Percentiles rank a stretch among this genome's conserved stretches.
These are phyloP conservation scores for Mus caroli DNA, from an alignment of 2,797 vertebrate genomes.

Conservation along the genomic window DNA sequence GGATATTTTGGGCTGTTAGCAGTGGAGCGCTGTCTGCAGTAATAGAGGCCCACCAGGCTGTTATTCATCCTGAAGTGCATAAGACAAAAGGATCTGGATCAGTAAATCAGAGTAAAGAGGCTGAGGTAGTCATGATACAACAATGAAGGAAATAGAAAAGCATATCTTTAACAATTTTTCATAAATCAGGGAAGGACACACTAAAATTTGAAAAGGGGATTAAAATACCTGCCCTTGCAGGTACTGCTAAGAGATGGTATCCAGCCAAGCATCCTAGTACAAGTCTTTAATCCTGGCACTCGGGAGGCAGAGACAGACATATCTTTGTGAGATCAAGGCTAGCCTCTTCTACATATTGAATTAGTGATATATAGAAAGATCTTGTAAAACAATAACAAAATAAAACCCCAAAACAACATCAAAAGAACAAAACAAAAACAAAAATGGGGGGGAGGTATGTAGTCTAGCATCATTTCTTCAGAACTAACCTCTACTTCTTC, in stretches of 20 bases:
- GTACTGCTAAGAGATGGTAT: background rate
- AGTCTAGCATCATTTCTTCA: background rate
- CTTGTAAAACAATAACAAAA: background rate
- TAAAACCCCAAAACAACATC: background rate
- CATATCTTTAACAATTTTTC: background rate
- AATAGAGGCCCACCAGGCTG: background rate
- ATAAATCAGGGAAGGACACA: background rate
- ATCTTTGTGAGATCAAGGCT: background rate
- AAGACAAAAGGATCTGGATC: background rate
- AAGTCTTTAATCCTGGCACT: background rate
- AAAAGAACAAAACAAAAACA: background rate
- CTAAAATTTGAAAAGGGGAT: background rate
- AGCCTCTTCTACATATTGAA: background rate
- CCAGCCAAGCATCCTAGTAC: background rate
- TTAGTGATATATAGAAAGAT: background rate
- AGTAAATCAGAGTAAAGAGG: background rate
- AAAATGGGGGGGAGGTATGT: background rate
- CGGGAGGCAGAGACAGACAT: background rate
- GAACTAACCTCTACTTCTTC: background rate
- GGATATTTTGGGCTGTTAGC: background rate
- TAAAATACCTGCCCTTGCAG: no score
- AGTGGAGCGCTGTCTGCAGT: no score
- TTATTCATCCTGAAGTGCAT: background rate
- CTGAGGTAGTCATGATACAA: background rate
- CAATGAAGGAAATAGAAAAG: background rate